Evolutionary conservation across 1,140 invertebrate species (phyloP), one percentile per base, ranked within the genome.

Genomic region (Bilobella aurantiaca): DNA sequence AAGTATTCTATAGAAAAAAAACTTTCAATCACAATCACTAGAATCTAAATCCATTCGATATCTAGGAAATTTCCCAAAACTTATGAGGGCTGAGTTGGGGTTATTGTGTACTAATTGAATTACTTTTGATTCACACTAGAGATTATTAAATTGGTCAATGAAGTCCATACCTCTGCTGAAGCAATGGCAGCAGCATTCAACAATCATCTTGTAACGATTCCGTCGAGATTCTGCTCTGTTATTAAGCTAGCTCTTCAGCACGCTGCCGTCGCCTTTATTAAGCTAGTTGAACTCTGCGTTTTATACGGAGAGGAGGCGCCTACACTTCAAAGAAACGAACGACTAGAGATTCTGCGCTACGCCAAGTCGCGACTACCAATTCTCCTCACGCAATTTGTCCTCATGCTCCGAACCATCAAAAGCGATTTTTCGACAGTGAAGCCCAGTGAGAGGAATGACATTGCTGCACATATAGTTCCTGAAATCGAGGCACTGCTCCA

Each of bases 401-500:
- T 80, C 62, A 78, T 86, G 62, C 74, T 85, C n/a, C 78, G 82
- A 64, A 81, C 80, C 49, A 77, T 84, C 34, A 81, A 83, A 62
- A 78, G 77, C 30, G 82, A 84, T 57, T 81, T 84, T 67, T 78
- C 80, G 27, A 78, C 77, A n/a, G 78, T 85, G 64, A 79, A 78
- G 60, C 74, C 78, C 34, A 75, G 77, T 28, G 82, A 85, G 74
- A 76, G 82, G 62, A 77, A 82, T 59, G 82, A 85, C 70, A 78
- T 86, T 62, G 82, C 84, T 8, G 77, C 79, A 46, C 84, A 83
- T 76, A 77, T 86, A 66, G 82, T 85, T 73, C 84, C 84, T 69
- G 83, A 86, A 82, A 79, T 84, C 68, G 81, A 83, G 74, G 75
- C 74, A 28, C 79, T 81, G 23, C 74, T 84, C 28, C 80, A 82